phyloP scores from a whole-genome alignment of 2,888 invertebrate genomes.

The Himalopsyche japonica region DNA sequence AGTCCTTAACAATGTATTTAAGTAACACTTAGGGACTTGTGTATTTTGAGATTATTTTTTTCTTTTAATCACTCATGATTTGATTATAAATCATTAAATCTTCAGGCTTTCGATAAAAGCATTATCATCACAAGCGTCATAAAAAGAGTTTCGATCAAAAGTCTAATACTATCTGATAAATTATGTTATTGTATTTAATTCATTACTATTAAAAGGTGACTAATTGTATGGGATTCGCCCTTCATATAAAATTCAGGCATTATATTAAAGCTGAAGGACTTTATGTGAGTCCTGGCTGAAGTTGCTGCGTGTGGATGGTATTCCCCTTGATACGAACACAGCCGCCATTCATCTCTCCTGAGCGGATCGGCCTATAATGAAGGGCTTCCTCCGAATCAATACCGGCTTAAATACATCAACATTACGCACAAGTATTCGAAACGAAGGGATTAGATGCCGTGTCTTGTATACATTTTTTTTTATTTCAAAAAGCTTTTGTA shows the following conservation, averaged over 20 bases:
- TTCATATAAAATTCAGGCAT: neutral
- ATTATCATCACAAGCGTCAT: no score
- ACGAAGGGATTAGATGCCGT: neutral
- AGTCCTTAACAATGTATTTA: no score
- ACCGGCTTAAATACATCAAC: neutral
- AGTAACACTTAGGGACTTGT: no score
- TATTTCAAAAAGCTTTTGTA: no score
- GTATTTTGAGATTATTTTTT: no score
- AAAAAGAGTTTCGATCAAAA: no score
- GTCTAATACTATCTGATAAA: no score
- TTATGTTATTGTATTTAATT: neutral
- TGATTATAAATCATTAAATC: no score
- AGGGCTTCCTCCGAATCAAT: neutral
- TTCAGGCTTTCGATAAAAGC: no score
- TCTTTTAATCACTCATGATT: no score
- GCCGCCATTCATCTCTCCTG: neutral
- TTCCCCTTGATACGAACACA: neutral
- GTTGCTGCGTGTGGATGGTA: neutral
- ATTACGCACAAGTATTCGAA: neutral
- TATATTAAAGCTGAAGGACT: neutral
- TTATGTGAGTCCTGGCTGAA: no score
- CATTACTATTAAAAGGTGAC: neutral
- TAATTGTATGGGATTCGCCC: neutral
- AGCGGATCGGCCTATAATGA: slow-evolving; percentile 1
- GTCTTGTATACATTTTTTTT: neutral